Evolutionary conservation across 1,140 invertebrate species (phyloP), one percentile per base, ranked within the genome.

Genomic region (Formica exsecta): DNA sequence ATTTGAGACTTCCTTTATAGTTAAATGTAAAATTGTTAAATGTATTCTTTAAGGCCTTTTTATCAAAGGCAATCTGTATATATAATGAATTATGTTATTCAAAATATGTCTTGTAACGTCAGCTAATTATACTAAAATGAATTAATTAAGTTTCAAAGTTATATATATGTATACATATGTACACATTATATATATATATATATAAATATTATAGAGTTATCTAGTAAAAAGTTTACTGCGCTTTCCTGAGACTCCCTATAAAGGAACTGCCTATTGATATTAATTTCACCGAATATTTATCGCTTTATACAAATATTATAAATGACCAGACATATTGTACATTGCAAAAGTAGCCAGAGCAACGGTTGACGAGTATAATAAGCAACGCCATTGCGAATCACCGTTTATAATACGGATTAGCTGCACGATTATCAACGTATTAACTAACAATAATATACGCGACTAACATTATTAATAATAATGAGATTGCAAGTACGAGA

Each of bases 271-370:
- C 87, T 91, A 80, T 76, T 62, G 87, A 71, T 70, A 85, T 76
- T 87, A 85, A 84, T 88, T 88, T 88, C 66, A 73, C 48, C 32
- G 38, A 75, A 57, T 61, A 62, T 61, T 73, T 62, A 81, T 80
- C 85, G 66, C 64, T 86, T 90, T 64, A 70, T 74, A 71, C 48
- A 70, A 79, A 73, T 86, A 76, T 76, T 74, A 76, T 25, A 36
- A 71, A 25, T 76, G 68, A 90, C 83, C 86, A 89, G 64, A 68
- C 85, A 71, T 90, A 90, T 85, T 93, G 92, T 94, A 94, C 93
- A 94, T 94, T 93, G 94, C 94, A 94, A 94, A 94, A 94, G 93
- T 94, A 94, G 93, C 66, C 92, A 94, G 87, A 93, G 86, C 59
- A 86, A 86, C 59, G 81, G 84, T 93, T 93, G 91, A 94, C 91